phyloP scores from a whole-genome alignment of 2,888 invertebrate species.

The Campopleginae sp. region DNA sequence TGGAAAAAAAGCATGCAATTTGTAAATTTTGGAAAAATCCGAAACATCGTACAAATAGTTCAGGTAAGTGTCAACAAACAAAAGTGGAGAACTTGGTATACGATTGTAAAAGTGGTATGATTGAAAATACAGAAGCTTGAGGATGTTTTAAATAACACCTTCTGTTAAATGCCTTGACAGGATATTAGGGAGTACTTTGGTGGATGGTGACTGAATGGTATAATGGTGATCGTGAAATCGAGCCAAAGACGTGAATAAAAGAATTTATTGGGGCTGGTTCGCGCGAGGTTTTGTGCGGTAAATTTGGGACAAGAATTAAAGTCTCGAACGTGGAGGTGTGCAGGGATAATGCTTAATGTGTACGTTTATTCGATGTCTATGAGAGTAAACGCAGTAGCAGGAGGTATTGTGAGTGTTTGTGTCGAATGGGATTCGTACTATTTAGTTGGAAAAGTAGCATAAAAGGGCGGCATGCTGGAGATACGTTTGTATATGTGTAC shows the following conservation, averaged over 20 bases:
- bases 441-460: conserved; percentile 41
- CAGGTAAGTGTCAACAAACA: neutral
- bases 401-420: conserved; percentile 47
- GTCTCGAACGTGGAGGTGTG: neutral
- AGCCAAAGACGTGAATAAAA: conserved; percentile 50
- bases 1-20: too few species aligned
- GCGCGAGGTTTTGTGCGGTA: conserved; percentile 51
- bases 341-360: neutral
- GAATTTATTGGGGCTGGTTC: conserved; percentile 29
- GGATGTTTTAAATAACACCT: neutral
- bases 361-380: conserved; percentile 20
- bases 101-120: neutral
- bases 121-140: neutral
- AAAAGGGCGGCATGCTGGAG: conserved; percentile 49
- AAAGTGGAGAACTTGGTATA: neutral
- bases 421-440: conserved; percentile 43
- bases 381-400: conserved; percentile 37
- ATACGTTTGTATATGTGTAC: conserved; percentile 24
- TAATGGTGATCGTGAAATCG: conserved; percentile 52
- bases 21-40: neutral
- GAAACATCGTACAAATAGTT: neutral
- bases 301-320: conserved; percentile 17
- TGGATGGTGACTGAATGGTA: conserved; percentile 6
- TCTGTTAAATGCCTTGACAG: neutral
- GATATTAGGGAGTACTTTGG: conserved; percentile 48